Evolutionary conservation across 2,888 invertebrate genomes (phyloP).

Genomic region (Tachina fera): DNA sequence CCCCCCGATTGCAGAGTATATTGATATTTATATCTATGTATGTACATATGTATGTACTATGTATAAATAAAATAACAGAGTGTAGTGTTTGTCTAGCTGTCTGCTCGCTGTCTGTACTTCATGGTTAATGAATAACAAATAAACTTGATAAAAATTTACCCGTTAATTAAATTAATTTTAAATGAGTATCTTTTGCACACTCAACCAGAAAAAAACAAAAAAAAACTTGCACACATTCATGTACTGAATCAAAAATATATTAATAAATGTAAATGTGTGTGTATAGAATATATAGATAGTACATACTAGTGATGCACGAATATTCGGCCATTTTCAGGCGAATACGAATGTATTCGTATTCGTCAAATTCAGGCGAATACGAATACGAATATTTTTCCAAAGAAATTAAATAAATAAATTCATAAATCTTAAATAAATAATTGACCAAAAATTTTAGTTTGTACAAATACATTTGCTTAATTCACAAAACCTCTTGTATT

Average conservation of each 20-base stretch:
- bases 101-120: conserved; percentile 66
- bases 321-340: too few relatives aligned
- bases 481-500: too few relatives aligned
- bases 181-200: conserved; percentile 69
- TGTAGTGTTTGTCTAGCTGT: conserved; percentile 66
- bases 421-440: too few relatives aligned
- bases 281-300: too few relatives aligned
- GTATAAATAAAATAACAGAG: conserved; percentile 8
- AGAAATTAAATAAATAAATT: too few relatives aligned
- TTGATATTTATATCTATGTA: conserved; percentile 34
- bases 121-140: conserved; percentile 71
- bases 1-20: background rate
- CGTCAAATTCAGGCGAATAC: too few relatives aligned
- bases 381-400: too few relatives aligned
- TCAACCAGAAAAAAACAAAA: conserved; percentile 31
- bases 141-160: conserved; percentile 69
- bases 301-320: too few relatives aligned
- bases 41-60: too few relatives aligned
- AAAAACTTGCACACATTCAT: background rate
- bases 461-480: too few relatives aligned
- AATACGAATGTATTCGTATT: too few relatives aligned
- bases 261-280: conserved; percentile 16
- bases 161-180: conserved; percentile 72
- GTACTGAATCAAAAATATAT: conserved; percentile 19
- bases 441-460: too few relatives aligned